Evolutionary conservation across 2,797 vertebrate species (phyloP), one percentile per base, ranked within the genome.

Genomic region (Falco naumanni): DNA sequence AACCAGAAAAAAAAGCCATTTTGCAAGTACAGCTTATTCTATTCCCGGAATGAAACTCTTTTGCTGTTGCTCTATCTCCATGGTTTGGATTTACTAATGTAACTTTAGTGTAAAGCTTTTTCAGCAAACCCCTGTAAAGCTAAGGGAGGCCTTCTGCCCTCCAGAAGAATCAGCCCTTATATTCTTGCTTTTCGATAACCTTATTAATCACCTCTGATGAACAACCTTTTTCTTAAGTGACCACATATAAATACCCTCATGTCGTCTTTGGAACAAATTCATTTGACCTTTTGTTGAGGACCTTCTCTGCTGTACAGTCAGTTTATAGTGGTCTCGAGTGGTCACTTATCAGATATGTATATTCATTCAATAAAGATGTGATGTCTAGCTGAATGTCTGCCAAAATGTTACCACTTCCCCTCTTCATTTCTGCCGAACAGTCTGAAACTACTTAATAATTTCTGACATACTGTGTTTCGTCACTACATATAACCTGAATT

Each of bases 381-480:
- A 31, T 68, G 11, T 65, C 61, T 91, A 72, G 76, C 39, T 84
- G 71, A 93, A 90, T 26, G 14, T 83, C 56, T 86, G 75, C 70
- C 87, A 89, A 82, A 93, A 87, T 70, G 13, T 86, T 95, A 77
- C 10, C 4, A 60, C 47, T 75, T 89, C 51, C 59, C 37, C 34
- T 86, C 59, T 68, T 74, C 34, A 50, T 71, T 93, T 90, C 71
- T 93, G 45, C 48, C 10, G 5, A 96, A 90, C 31, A 34, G 33
- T 70, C 91, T 57, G 65, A 85, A 95, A 70, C 21, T 88, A 68
- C 69, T 91, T 77, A 81, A 75, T 71, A 85, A 88, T 95, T 84
- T 79, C 79, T 84, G 64, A 41, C 70, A 61, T 94, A 79, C 63
- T 95, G 78, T 92, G 51, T 96, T 97, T 96, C 94, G 75, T 94